These are phyloP conservation scores for Lagopus leucura DNA, from an alignment of 2,113 vertebrate species.

Conservation along the genomic window DNA sequence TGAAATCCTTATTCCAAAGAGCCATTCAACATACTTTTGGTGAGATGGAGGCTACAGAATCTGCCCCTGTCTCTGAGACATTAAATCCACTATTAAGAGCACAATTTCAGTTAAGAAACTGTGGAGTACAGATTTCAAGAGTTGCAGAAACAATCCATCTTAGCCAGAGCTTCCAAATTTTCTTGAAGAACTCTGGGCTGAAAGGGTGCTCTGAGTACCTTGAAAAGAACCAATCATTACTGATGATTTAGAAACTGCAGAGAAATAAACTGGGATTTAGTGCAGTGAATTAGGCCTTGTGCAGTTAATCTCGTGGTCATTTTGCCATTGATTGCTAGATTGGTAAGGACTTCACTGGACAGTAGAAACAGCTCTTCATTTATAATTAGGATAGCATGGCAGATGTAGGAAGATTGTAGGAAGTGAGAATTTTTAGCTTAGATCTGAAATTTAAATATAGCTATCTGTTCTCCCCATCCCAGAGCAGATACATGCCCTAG, in stretches of 20 bases:
- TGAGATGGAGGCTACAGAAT: not conserved
- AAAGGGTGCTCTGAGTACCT: not conserved
- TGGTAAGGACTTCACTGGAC: fast-evolving
- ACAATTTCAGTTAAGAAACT: not conserved
- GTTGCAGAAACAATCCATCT: not conserved
- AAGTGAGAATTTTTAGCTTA: not conserved
- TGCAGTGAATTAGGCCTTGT: not conserved
- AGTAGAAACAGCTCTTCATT: not conserved
- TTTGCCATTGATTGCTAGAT: not conserved
- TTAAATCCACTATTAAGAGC: not conserved
- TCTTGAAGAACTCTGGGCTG: not conserved
- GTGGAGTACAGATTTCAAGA: not conserved
- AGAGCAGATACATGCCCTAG: not conserved
- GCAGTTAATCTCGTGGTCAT: not conserved
- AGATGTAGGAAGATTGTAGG: fast-evolving
- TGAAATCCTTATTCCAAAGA: not conserved
- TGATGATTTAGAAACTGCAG: not conserved
- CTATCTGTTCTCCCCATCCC: not conserved
- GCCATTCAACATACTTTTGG: not conserved
- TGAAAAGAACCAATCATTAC: not conserved
- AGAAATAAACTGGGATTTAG: not conserved
- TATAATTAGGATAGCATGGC: not conserved
- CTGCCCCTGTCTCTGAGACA: not conserved
- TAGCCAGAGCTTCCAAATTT: not conserved
- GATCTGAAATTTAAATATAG: not conserved